phyloP scores from a whole-genome alignment of 2,113 vertebrate genomes.

The Paratilapia polleni region DNA sequence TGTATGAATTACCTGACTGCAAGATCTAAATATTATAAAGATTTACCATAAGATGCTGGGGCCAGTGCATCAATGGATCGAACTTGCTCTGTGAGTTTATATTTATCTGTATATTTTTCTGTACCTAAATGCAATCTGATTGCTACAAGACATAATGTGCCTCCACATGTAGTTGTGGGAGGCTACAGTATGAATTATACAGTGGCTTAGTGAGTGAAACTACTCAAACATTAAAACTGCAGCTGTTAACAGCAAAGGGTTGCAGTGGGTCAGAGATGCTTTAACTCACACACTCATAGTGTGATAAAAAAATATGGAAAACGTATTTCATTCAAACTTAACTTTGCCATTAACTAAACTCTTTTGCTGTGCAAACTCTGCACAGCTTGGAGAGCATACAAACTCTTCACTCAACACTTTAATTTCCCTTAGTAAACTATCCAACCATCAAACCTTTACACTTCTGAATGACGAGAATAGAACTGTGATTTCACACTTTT shows the following conservation, averaged over 20 bases:
- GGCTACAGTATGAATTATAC: conserved; percentile 16
- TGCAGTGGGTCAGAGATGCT: conserved; percentile 28
- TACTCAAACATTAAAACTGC: conserved; percentile 44
- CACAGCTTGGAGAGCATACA: neutral
- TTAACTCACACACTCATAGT: conserved; percentile 13
- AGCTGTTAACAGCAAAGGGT: conserved; percentile 44
- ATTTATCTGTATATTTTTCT: neutral
- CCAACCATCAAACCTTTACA: neutral
- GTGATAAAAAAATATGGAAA: neutral
- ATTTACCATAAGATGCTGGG: neutral
- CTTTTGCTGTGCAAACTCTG: neutral
- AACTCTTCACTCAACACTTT: neutral
- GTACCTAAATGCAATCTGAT: neutral
- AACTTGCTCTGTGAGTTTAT: neutral
- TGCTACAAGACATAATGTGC: neutral
- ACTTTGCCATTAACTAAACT: conserved; percentile 29
- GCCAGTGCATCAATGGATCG: neutral
- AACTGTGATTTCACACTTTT: neutral
- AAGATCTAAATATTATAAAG: neutral
- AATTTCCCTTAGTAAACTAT: neutral
- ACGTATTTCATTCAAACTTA: conserved; percentile 31
- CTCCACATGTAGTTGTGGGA: neutral
- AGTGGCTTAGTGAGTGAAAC: conserved; percentile 5
- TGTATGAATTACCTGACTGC: neutral
- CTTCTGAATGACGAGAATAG: neutral